phyloP scores from a whole-genome alignment of 2,113 vertebrate genomes.

The Entomyzon cyanotis region DNA sequence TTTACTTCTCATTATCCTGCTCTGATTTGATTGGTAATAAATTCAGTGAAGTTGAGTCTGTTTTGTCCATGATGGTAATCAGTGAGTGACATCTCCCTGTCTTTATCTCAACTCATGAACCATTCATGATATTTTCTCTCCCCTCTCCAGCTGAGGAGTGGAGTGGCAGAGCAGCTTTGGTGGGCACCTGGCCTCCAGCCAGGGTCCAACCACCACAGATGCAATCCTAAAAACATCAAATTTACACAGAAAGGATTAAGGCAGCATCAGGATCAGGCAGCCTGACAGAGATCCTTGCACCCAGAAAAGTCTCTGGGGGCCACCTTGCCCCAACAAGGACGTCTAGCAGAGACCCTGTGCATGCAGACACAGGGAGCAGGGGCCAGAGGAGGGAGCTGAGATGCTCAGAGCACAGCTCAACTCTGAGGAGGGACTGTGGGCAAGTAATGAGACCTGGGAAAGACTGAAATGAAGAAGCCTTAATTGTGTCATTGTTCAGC shows the following conservation, averaged over 20 bases:
- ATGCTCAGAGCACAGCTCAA: not conserved
- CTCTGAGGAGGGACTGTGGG: not conserved
- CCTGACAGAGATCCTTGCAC: not conserved
- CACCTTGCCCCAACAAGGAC: not conserved
- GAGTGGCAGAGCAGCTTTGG: not conserved
- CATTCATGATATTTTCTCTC: not conserved
- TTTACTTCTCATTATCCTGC: not conserved
- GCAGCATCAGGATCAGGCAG: not conserved
- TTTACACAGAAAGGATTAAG: not conserved
- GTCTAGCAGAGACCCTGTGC: too few relatives aligned
- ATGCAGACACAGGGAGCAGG: not conserved
- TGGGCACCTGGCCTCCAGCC: not conserved
- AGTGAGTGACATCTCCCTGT: not conserved
- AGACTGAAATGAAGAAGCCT: not conserved
- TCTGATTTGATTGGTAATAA: not conserved
- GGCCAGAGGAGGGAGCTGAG: not conserved
- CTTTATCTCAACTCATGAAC: not conserved
- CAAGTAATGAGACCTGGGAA: not conserved
- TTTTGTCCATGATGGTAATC: not conserved
- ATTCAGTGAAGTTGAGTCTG: not conserved
- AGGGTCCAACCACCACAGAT: not conserved
- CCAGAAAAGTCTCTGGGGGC: not conserved
- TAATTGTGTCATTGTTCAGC: not conserved
- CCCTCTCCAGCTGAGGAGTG: not conserved
- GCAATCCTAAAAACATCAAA: not conserved